Percentiles rank a stretch among this genome's conserved stretches.
Evolutionary conservation across 1,140 invertebrate genomes (phyloP).

Genomic region (Calephelis nemesis): DNA sequence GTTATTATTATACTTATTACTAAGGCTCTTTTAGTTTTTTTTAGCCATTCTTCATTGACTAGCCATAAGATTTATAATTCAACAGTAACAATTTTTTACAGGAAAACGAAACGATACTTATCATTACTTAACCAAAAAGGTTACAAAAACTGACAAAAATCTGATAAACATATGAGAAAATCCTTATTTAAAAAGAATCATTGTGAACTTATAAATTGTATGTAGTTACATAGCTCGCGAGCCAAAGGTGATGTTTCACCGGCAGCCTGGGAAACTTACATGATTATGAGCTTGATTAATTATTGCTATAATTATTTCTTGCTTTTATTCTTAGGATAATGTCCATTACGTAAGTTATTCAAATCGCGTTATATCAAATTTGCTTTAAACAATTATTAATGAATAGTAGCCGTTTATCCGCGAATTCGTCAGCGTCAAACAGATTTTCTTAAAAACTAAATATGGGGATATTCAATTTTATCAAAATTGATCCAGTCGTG

Average conservation of each 20-base stretch:
- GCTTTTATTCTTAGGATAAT: neutral
- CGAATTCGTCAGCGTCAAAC: too few relatives aligned
- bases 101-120: too few relatives aligned
- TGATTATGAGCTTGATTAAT: conserved; percentile 19
- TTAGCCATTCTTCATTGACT: too few relatives aligned
- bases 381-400: neutral
- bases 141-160: too few relatives aligned
- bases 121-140: too few relatives aligned
- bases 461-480: too few relatives aligned
- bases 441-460: too few relatives aligned
- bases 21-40: too few relatives aligned
- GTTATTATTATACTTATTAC: too few relatives aligned
- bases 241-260: conserved; percentile 31
- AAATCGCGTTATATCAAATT: neutral
- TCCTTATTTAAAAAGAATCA: conserved; percentile 13
- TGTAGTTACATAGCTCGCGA: conserved; percentile 15
- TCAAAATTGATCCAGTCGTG: too few relatives aligned
- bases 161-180: neutral
- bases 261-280: conserved; percentile 39
- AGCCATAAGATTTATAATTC: too few relatives aligned
- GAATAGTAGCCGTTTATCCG: neutral
- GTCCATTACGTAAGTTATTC: neutral
- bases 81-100: too few relatives aligned
- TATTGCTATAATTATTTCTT: conserved; percentile 10
- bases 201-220: conserved; percentile 7